Evolutionary conservation across 2,888 invertebrate species (phyloP), one percentile per base, ranked within the genome.

Genomic region (Scaeva pyrastri): DNA sequence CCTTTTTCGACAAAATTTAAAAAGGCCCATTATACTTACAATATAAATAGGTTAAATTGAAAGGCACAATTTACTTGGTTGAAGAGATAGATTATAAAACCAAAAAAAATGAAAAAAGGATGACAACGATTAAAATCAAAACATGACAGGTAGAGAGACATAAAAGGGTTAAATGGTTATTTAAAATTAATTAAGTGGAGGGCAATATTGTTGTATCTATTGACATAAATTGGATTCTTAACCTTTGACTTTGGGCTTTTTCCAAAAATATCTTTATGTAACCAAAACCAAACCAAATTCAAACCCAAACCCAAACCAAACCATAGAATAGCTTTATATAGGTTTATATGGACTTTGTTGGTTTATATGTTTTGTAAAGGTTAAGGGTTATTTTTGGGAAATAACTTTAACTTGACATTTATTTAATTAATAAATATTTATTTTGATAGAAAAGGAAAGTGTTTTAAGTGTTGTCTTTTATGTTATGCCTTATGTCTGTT

Each of bases 111-210:
- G 6, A 31, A 19, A 14, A 58, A 64, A 45, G 43, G 43, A 43
- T 45, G 64, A 43, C 43, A 64, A 43, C 64, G 64, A 64, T 64
- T 64, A 60, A 60, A 60, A 60, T 60, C 41, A 60, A n/a, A 60
- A 60, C 60, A 60, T 60, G 60, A 41, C 60, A 60, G 60, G 60
- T 41, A 60, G n/a, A 60, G 14, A 60, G 23, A 41, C 21, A 60
- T 45, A 45, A 31, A 31, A 64, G 64, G 64, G 64, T 64, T 64
- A 64, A 45, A 26, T 64, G 64, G 64, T 64, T 64, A 26, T 45
- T 64, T 64, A 45, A 64, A 64, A 64, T 45, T 64, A 64, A 64
- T 64, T 64, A 43, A 64, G 43, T 31, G 26, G 16, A 31, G 45
- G 45, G 43, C 26, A 45, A 64, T 64, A 31, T 45, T 43, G 64